phyloP scores from a whole-genome alignment of 2,888 invertebrate genomes.

The Drosophila austrosaltans region DNA sequence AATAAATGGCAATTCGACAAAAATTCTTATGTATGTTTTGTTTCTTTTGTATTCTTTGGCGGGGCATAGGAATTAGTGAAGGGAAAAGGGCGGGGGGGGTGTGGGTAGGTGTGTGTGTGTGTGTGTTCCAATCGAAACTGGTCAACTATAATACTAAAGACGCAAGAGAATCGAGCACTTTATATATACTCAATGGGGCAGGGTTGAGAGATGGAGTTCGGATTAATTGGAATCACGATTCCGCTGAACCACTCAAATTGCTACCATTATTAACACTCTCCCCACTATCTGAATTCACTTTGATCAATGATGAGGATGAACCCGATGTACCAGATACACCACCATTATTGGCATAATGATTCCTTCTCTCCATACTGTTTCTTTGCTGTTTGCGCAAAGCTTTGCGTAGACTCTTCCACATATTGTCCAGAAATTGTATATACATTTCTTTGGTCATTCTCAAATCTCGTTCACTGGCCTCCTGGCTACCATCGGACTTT shows the following conservation, averaged over 20 bases:
- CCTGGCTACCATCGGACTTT: slow-evolving; percentile 52
- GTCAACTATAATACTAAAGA: slow-evolving; percentile 26
- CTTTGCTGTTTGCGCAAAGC: slow-evolving; percentile 36
- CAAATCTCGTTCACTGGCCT: slow-evolving; percentile 59
- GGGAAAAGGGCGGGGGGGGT: neutral
- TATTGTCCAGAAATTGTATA: slow-evolving; percentile 61
- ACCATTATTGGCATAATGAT: slow-evolving; percentile 1
- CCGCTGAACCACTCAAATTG: slow-evolving; percentile 17
- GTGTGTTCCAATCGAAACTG: too few relatives aligned
- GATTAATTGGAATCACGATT: slow-evolving; percentile 20
- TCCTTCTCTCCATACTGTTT: slow-evolving; percentile 41
- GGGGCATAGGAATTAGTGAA: slow-evolving; percentile 26
- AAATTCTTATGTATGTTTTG: slow-evolving; percentile 32
- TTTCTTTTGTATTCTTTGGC: slow-evolving; percentile 12
- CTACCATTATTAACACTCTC: slow-evolving; percentile 22
- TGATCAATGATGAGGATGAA: slow-evolving; percentile 12
- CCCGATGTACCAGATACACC: neutral
- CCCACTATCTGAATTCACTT: slow-evolving; percentile 36
- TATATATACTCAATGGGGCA: neutral
- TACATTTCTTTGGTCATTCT: slow-evolving; percentile 74
- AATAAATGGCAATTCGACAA: slow-evolving; percentile 52
- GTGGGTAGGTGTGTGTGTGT: too few relatives aligned
- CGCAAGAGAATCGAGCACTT: neutral
- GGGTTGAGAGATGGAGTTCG: too few relatives aligned
- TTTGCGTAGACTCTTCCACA: slow-evolving; percentile 56